Conservation (phyloP, 2,888 invertebrate genomes). For the Spisula solida region DNA sequence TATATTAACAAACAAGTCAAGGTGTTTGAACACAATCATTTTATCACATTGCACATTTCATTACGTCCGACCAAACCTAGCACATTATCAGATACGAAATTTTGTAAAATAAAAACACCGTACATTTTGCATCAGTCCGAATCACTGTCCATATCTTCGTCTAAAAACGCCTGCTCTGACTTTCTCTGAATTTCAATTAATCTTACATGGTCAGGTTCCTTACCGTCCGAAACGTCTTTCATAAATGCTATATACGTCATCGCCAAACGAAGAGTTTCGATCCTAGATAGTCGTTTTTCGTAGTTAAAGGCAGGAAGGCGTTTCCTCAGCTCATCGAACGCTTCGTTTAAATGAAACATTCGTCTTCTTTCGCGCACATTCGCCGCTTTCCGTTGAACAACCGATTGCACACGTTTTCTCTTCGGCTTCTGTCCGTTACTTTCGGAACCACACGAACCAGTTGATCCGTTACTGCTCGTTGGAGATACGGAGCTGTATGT, state of each 20-base stretch:
- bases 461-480: slow-evolving; percentile 41
- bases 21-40: slow-evolving; percentile 47
- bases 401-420: slow-evolving; percentile 82
- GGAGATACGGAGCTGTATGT: slow-evolving; percentile 61
- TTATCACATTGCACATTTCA: slow-evolving; percentile 59
- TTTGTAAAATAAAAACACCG: background rate
- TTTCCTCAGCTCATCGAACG: slow-evolving; percentile 83
- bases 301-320: slow-evolving; percentile 85
- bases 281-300: slow-evolving; percentile 84
- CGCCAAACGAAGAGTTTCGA: slow-evolving; percentile 96
- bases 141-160: slow-evolving; percentile 22
- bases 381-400: slow-evolving; percentile 83
- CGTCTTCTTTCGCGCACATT: slow-evolving; percentile 83
- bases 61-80: slow-evolving; percentile 33
- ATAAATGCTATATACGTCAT: slow-evolving; percentile 99
- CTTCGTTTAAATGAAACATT: slow-evolving; percentile 84
- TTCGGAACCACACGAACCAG: slow-evolving; percentile 35
- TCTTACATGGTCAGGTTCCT: slow-evolving; percentile 79
- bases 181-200: slow-evolving; percentile 61
- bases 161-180: slow-evolving; percentile 32
- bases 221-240: slow-evolving; percentile 92
- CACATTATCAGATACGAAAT: background rate
- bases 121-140: background rate
- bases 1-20: background rate
- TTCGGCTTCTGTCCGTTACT: slow-evolving; percentile 78